phyloP scores from a whole-genome alignment of 2,888 invertebrate genomes.

The Allacma fusca region DNA sequence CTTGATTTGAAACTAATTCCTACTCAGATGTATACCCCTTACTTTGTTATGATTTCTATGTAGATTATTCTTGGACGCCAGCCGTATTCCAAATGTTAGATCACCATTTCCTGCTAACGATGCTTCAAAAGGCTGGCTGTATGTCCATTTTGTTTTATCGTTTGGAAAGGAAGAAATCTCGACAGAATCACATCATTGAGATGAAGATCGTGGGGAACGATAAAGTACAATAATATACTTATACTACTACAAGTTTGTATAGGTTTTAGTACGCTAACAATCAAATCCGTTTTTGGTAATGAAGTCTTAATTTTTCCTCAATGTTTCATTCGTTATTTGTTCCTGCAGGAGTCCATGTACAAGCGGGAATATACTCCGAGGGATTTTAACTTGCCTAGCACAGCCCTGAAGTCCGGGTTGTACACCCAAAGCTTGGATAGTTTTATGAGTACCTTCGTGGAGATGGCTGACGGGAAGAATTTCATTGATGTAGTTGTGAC shows the following conservation, averaged over 20 bases:
- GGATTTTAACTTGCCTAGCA: neutral
- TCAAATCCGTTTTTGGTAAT: no score
- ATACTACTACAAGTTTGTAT: no score
- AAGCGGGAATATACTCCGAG: neutral
- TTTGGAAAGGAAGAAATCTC: neutral
- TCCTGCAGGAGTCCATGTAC: neutral
- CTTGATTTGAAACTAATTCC: neutral
- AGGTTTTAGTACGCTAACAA: no score
- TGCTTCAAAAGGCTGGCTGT: neutral
- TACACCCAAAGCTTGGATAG: neutral
- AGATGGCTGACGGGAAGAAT: no score
- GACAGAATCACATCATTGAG: neutral
- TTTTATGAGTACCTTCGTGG: no score
- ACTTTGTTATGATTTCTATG: neutral
- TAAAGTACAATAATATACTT: neutral
- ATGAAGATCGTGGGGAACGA: neutral
- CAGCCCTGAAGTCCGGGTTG: neutral
- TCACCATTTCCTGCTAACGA: neutral
- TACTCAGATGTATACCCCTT: neutral
- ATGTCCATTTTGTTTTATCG: no score
- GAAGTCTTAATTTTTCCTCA: no score
- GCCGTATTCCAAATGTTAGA: neutral
- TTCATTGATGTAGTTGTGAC: no score
- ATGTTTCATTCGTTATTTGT: no score
- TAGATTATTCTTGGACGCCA: constrained; percentile 1